These are phyloP conservation scores for Dasypogon diadema DNA, from an alignment of 2,888 invertebrate species.

Conservation along the genomic window DNA sequence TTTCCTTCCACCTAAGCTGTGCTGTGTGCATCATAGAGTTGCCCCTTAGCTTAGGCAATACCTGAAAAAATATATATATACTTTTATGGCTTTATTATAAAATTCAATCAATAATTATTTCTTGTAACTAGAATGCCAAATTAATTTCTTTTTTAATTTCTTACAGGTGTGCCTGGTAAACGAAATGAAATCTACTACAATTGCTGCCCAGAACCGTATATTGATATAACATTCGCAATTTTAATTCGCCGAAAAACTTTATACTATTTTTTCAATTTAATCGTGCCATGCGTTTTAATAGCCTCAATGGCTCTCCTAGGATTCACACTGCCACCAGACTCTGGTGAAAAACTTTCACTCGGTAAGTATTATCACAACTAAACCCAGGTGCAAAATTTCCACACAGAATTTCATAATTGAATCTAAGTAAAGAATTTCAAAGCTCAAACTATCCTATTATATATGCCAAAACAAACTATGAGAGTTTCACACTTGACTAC, in stretches of 20 bases:
- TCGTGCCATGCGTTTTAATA: slow-evolving; percentile 98
- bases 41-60: too few species aligned
- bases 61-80: too few species aligned
- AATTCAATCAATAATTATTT: too few species aligned
- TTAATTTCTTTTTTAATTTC: not conserved
- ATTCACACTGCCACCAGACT: slow-evolving; percentile 98
- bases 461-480: not conserved
- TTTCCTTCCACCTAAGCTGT: too few species aligned
- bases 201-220: slow-evolving; percentile 97
- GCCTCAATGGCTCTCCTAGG: slow-evolving; percentile 98
- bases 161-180: slow-evolving; percentile 90
- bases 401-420: not conserved
- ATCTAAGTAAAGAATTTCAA: not conserved
- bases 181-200: slow-evolving; percentile 95
- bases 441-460: not conserved
- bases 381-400: not conserved
- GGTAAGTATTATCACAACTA: slow-evolving; percentile 72
- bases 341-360: slow-evolving; percentile 98
- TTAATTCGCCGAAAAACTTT: slow-evolving; percentile 96
- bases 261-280: slow-evolving; percentile 99
- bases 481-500: not conserved
- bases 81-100: too few species aligned
- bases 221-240: slow-evolving; percentile 97
- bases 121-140: too few species aligned
- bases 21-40: too few species aligned